Evolutionary conservation across 2,888 invertebrate species (phyloP), one percentile per base, ranked within the genome.

Genomic region (Apotomis capreana): DNA sequence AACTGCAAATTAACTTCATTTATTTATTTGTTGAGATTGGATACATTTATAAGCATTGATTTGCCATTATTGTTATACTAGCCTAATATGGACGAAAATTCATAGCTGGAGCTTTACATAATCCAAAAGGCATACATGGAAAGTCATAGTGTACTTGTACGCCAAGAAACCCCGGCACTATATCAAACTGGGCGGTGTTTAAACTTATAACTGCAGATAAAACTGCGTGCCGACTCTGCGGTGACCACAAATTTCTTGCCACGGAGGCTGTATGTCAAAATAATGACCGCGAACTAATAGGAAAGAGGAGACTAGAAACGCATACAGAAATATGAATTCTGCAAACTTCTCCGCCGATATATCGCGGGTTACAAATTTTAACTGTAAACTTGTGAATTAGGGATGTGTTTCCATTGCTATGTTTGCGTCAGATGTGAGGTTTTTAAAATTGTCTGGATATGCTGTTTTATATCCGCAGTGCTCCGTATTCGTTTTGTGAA

Each of bases 251-350:
- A 89, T 86, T 84, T 85, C 82, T 81, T 81, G 84, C 87, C 83
- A 79, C 85, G 83, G 85, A 86, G 87, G 89, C 82, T 84, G 85
- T 93, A 87, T 90, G 90, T 93, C 93, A 93, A 91, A 92, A 91
- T 93, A 92, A 93, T 91, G 90, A 89, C 89, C 88, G 79, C 78
- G 75, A 77, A 81, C 87, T 87, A 89, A 89, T 87, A 87, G 87
- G 80, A 79, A 78, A 79, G 82, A 73, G 75, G 73, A 74, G 77
- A 63, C 78, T 78, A 76, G 78, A 70, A 77, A 74, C 57, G 68
- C 68, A 67, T 68, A 63, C 58, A 15, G 67, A 13, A 59, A 13
- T 10, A 65, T 57, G 26, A 44, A 57, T 57, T 57, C 55, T 8
- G 46, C 44, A 65, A 55, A 9, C 46, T 65, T 44, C 12, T 46